Conservation (phyloP, 2,888 invertebrate genomes). For the Anodontia alba region DNA sequence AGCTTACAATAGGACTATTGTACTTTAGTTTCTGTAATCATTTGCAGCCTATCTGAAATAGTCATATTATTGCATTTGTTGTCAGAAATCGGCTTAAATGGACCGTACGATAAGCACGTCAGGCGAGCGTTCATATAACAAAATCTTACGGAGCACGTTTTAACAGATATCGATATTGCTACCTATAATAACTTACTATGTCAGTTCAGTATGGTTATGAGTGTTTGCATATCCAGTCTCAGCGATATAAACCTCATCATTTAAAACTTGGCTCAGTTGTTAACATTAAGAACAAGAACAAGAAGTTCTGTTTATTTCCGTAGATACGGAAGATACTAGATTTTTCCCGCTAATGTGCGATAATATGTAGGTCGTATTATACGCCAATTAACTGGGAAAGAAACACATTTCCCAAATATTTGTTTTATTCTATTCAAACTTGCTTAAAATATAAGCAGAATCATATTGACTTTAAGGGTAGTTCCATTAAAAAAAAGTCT, state of each 20-base stretch:
- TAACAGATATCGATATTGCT: constrained; percentile 39
- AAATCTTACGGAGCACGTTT: constrained; percentile 36
- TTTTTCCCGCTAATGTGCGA: not conserved
- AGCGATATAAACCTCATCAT: not conserved
- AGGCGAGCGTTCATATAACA: constrained; percentile 31
- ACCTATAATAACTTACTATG: not conserved
- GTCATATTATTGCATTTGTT: constrained; percentile 39
- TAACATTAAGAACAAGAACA: not conserved
- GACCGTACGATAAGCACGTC: constrained; percentile 41
- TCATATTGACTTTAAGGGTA: too few relatives aligned
- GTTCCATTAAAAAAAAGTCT: too few relatives aligned
- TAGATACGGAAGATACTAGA: constrained; percentile 10
- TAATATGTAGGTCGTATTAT: constrained; percentile 7
- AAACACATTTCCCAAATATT: too few relatives aligned
- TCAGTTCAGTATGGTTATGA: not conserved
- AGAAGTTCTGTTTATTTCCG: not conserved
- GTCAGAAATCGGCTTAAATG: constrained; percentile 43
- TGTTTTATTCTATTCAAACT: too few relatives aligned
- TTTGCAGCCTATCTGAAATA: constrained; percentile 57
- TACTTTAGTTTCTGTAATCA: constrained; percentile 50
- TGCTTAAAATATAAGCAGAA: too few relatives aligned
- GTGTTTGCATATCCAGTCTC: not conserved
- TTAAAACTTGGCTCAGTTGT: not conserved
- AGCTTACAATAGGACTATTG: constrained; percentile 41
- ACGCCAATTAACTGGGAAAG: not conserved